Base-by-base conservation (phyloP, 2,888 invertebrate genomes). In the Chrysina gloriosa region DNA sequence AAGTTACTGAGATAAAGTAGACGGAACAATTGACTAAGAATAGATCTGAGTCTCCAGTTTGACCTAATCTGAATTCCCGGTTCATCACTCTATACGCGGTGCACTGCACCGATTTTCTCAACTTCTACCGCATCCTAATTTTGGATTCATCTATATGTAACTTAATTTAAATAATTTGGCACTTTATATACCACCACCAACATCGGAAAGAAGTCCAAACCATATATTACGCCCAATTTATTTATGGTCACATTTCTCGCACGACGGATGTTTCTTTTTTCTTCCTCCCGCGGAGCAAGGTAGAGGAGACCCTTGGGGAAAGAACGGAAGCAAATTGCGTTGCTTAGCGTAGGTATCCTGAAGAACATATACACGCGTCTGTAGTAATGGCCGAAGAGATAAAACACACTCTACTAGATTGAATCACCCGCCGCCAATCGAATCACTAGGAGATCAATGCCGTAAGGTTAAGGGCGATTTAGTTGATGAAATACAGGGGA, bases 351-450 rank as follows among this genome's bases (percentile, higher is more conserved):
- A 19, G 52, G 39, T 25, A 29, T 36, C 61, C 42, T 11, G 34
- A 16, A 36, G 56, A 42, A 63, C 48, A 63, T 50, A 63, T 54
- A 56, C 56, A 65, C 45, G 65, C 65, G 65, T 65, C 65, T 36
- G 39, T 39, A 25, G 50, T 63, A 67, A 67, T 63, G 42, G 47
- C 34, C 19, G 27, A 47, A 16, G 67, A 67, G 61, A 67, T 61
- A 67, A 61, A 67, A 67, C 56, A 65, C 67, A 67, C 67, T 67
- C 67, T 67, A 52, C 63, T 61, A 67, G 63, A 67, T 67, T 67
- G 52, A 67, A 67, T 63, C 52, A 63, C 67, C 63, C 39, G 34
- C 36, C 25, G 42, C 63, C 67, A 67, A 67, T 67, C 25, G 63
- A 54, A 65, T 65, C 65, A 42, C 65, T 16, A n/a, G 65, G 25